These are phyloP conservation scores for Podilymbus podiceps DNA, from an alignment of 2,113 vertebrate species.

Conservation along the genomic window DNA sequence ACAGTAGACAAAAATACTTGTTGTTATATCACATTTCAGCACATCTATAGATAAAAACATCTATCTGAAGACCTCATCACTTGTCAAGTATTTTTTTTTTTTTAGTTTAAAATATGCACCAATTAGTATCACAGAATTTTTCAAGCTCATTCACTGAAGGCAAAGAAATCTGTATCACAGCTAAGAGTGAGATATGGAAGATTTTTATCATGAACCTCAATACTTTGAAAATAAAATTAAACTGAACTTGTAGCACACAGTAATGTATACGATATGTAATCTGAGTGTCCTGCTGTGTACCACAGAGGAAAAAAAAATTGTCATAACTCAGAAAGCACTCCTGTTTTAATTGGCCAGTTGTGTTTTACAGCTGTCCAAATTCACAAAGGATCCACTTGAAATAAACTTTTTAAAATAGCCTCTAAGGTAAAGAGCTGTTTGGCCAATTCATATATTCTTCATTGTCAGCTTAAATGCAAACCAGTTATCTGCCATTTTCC, in stretches of 20 bases:
- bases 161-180: not conserved
- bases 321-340: not conserved
- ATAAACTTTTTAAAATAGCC: not conserved
- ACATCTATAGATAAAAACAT: not conserved
- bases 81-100: not conserved
- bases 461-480: not conserved
- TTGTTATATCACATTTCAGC: not conserved
- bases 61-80: conserved; percentile 7
- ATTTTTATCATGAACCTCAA: not conserved
- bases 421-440: not conserved
- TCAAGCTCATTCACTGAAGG: not conserved
- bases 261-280: not conserved
- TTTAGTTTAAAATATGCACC: not conserved
- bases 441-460: not conserved
- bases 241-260: not conserved
- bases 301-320: not conserved
- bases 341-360: not conserved
- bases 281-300: not conserved
- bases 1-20: conserved; percentile 15
- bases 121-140: conserved; percentile 25
- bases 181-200: not conserved
- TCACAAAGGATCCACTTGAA: not conserved
- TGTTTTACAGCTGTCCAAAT: not conserved
- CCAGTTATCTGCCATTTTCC: not conserved
- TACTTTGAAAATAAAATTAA: conserved; percentile 29